A percentile compares a stretch with the other conserved stretches of the same genome.
Evolutionary conservation across 2,113 vertebrate genomes (phyloP).

Genomic region (Triplophysa siluroides): DNA sequence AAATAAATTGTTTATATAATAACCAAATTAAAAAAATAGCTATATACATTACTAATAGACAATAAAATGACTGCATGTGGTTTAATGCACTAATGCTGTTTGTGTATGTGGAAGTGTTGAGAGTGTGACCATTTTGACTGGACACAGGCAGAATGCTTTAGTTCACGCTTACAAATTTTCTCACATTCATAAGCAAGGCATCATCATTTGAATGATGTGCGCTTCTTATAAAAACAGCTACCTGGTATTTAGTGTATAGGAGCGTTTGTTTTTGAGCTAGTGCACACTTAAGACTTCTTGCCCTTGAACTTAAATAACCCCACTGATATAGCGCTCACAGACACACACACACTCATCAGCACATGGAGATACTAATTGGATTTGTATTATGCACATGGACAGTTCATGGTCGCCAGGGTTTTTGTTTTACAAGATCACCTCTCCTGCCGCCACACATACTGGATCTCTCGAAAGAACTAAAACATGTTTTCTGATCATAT

Average conservation of each 20-base stretch:
- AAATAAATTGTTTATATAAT: too few relatives aligned
- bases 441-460: background rate
- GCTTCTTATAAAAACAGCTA: constrained; percentile 12
- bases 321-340: background rate
- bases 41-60: too few relatives aligned
- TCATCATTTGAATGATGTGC: constrained; percentile 10
- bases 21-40: too few relatives aligned
- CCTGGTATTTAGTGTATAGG: background rate
- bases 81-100: background rate
- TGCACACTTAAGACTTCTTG: background rate
- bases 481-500: constrained; percentile 11
- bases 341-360: background rate
- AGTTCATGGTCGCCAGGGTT: constrained; percentile 25
- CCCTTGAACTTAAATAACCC: constrained; percentile 22
- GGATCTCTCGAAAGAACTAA: constrained; percentile 2
- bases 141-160: background rate
- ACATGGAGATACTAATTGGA: constrained; percentile 33
- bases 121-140: background rate
- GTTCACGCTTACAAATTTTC: constrained; percentile 21
- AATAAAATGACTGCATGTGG: background rate
- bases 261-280: background rate
- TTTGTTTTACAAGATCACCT: constrained; percentile 14
- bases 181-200: constrained; percentile 23
- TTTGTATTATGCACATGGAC: background rate
- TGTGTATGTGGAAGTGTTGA: background rate